Evolutionary conservation across 2,888 invertebrate genomes (phyloP).

Genomic region (Drosophila pseudotalamancana): DNA sequence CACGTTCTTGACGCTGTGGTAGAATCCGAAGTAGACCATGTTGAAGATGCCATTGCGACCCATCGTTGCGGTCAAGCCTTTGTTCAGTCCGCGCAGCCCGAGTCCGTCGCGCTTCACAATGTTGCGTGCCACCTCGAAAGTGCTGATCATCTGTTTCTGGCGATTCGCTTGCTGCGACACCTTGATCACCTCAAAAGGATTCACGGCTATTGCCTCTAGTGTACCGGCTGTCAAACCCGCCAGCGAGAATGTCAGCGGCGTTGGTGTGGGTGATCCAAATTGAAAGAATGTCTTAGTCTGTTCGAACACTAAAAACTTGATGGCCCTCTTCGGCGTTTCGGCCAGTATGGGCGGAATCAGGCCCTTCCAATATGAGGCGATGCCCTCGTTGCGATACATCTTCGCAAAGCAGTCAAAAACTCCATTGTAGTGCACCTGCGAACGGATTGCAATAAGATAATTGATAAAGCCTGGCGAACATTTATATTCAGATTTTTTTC

Average conservation of each 20-base stretch:
- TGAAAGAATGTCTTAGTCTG: conserved; percentile 94
- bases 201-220: conserved; percentile 95
- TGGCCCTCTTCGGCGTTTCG: conserved; percentile 97
- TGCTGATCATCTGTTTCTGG: conserved; percentile 88
- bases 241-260: conserved; percentile 93
- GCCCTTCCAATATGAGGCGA: conserved; percentile 95
- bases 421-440: conserved; percentile 88
- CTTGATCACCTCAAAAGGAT: conserved; percentile 98
- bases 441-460: not conserved
- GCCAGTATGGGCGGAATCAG: conserved; percentile 96
- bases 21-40: conserved; percentile 97
- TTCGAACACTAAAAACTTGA: conserved; percentile 97
- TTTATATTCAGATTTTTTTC: too few relatives aligned
- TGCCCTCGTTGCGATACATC: conserved; percentile 94
- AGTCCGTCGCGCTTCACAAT: conserved; percentile 91
- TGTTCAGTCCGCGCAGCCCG: conserved; percentile 92
- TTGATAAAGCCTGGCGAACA: not conserved
- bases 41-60: conserved; percentile 96
- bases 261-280: conserved; percentile 90
- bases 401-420: conserved; percentile 94
- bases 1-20: conserved; percentile 93
- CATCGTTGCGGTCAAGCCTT: conserved; percentile 95
- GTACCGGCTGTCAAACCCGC: conserved; percentile 95
- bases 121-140: conserved; percentile 91
- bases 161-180: conserved; percentile 93